Evolutionary conservation across 2,888 invertebrate species (phyloP).

Genomic region (Apoderus coryli): DNA sequence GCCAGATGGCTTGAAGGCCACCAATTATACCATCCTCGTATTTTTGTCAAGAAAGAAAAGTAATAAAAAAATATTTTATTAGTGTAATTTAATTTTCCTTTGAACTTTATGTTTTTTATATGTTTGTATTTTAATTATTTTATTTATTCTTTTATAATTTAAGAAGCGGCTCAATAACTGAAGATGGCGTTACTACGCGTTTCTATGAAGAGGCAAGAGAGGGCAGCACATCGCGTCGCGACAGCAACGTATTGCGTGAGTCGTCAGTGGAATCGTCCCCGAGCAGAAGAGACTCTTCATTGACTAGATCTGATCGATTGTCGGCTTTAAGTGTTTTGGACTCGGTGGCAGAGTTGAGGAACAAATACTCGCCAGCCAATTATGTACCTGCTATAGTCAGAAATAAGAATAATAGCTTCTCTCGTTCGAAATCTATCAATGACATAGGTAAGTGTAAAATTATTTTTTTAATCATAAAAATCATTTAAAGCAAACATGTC

Average conservation of each 20-base stretch:
- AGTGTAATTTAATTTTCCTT: too few species aligned
- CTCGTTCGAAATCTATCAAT: constrained; percentile 41
- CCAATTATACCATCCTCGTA: too few species aligned
- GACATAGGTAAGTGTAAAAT: constrained; percentile 35
- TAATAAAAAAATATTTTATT: too few species aligned
- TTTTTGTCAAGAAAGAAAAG: background rate
- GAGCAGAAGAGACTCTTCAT: constrained; percentile 36
- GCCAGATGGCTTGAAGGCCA: too few species aligned
- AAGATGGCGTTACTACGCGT: constrained; percentile 32
- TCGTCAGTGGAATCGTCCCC: constrained; percentile 27
- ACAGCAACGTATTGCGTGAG: constrained; percentile 23
- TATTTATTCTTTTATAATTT: too few species aligned
- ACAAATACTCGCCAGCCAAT: constrained; percentile 61
- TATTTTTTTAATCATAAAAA: background rate
- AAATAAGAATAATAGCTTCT: constrained; percentile 27
- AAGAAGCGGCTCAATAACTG: constrained; percentile 31
- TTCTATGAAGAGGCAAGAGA: constrained; percentile 33
- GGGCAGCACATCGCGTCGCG: constrained; percentile 24
- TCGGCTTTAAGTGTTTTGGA: constrained; percentile 27
- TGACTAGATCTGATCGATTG: constrained; percentile 20
- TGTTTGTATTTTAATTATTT: too few species aligned
- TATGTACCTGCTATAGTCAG: constrained; percentile 44
- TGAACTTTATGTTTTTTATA: too few species aligned
- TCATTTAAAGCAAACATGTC: too few species aligned
- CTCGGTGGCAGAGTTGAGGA: constrained; percentile 48